Percentiles rank a stretch among this genome's conserved stretches.
Evolutionary conservation across 2,888 invertebrate genomes (phyloP).

Genomic region (Lysandra coridon): DNA sequence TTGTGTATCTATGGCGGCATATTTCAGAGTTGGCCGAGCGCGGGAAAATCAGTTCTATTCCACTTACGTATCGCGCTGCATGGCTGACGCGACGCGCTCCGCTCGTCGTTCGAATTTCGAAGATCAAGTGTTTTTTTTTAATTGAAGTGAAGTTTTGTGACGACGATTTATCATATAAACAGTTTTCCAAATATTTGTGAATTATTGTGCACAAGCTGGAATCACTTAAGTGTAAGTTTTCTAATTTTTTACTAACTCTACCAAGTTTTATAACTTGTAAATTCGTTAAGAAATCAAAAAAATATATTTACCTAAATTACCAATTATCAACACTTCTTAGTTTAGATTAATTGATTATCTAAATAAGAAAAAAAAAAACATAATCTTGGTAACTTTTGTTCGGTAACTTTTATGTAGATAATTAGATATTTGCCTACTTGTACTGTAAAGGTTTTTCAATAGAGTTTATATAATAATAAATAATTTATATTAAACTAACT

Average conservation of each 20-base stretch:
- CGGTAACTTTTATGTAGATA: too few relatives aligned
- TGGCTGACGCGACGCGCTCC: constrained; percentile 38
- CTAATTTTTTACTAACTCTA: neutral
- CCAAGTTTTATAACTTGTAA: neutral
- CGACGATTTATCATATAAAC: neutral
- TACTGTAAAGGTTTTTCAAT: too few relatives aligned
- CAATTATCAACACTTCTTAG: neutral
- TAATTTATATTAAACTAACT: too few relatives aligned
- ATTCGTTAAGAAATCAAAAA: neutral
- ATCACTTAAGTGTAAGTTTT: neutral
- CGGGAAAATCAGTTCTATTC: constrained; percentile 46
- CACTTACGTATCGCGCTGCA: constrained; percentile 43
- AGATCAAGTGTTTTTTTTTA: constrained; percentile 6
- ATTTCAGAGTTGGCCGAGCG: constrained; percentile 42
- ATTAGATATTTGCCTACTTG: too few relatives aligned
- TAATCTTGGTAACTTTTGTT: too few relatives aligned
- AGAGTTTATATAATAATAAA: too few relatives aligned
- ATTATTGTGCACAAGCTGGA: neutral
- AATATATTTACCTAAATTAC: neutral
- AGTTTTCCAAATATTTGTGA: neutral
- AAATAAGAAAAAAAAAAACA: too few relatives aligned
- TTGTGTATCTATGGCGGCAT: constrained; percentile 41
- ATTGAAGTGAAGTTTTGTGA: neutral
- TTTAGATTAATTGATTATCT: too few relatives aligned
- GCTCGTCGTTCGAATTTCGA: constrained; percentile 34